Evolutionary conservation across 2,888 invertebrate species (phyloP).

Genomic region (Epistrophe eligans): DNA sequence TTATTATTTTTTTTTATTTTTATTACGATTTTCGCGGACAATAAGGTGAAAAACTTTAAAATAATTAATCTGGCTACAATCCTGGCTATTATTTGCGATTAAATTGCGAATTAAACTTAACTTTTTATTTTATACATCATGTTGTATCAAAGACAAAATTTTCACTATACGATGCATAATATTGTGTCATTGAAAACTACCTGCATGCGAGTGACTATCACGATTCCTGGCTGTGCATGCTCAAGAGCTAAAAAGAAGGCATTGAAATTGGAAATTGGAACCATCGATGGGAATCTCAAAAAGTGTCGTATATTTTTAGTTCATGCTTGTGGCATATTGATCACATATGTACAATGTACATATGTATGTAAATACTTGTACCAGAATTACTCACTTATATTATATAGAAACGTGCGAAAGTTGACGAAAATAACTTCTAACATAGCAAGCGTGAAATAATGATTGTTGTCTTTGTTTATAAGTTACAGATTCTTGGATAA

Average conservation of each 20-base stretch:
- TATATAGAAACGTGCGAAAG: constrained; percentile 38
- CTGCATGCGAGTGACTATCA: neutral
- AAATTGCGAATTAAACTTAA: too few species aligned
- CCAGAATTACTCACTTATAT: neutral
- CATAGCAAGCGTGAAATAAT: constrained; percentile 12
- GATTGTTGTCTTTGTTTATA: constrained; percentile 3
- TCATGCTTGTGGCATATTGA: constrained; percentile 36
- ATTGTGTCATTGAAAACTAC: constrained; percentile 31
- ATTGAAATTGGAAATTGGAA: constrained; percentile 62
- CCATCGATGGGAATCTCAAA: constrained; percentile 30
- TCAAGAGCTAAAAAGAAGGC: constrained; percentile 16
- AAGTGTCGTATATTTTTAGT: neutral
- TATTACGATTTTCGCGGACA: too few species aligned
- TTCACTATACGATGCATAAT: neutral
- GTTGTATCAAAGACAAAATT: constrained; percentile 8
- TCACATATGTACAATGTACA: too few species aligned
- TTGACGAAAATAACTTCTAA: constrained; percentile 26
- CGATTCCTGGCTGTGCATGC: neutral
- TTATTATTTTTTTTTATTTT: too few species aligned
- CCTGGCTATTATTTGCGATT: too few species aligned
- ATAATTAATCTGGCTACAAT: too few species aligned
- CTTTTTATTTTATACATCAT: neutral
- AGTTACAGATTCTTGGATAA: neutral
- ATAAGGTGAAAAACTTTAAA: too few species aligned
- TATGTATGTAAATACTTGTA: too few species aligned